These are phyloP conservation scores for Piprites chloris DNA, from an alignment of 2,113 vertebrate genomes.

Conservation along the genomic window DNA sequence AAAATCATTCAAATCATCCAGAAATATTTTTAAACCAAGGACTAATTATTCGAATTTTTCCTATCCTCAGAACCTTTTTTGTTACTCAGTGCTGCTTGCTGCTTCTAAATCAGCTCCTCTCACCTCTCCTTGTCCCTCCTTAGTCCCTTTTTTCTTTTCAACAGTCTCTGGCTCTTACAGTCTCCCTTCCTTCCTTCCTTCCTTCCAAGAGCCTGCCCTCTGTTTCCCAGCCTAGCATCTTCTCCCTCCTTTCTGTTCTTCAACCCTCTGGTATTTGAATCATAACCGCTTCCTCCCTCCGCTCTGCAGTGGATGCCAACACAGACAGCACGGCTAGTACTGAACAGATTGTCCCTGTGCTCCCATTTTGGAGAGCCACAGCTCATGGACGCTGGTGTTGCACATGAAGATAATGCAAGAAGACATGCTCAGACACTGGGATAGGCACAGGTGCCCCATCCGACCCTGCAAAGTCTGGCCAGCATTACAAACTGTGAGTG, in stretches of 20 bases:
- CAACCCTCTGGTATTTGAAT: not conserved
- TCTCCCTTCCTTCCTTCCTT: not conserved
- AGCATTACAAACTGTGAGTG: rapidly evolving
- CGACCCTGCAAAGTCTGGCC: rapidly evolving
- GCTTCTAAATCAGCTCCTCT: not conserved
- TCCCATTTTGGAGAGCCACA: rapidly evolving
- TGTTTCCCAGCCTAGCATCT: not conserved
- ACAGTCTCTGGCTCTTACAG: not conserved
- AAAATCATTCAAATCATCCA: not conserved
- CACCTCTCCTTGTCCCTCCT: not conserved
- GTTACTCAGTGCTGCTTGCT: not conserved
- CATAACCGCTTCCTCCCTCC: not conserved
- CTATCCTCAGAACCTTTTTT: not conserved
- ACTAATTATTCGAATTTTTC: not conserved
- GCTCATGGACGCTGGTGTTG: rapidly evolving
- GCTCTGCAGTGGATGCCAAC: not conserved
- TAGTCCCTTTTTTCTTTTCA: not conserved
- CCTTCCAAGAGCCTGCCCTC: rapidly evolving
- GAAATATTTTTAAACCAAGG: not conserved
- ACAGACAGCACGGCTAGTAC: not conserved
- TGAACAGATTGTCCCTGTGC: not conserved
- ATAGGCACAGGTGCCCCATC: not conserved
- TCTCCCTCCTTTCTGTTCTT: not conserved
- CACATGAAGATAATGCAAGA: rapidly evolving
- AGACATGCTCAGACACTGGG: rapidly evolving